Evolutionary conservation across 2,113 vertebrate species (phyloP).

Genomic region (Microtus ochrogaster): DNA sequence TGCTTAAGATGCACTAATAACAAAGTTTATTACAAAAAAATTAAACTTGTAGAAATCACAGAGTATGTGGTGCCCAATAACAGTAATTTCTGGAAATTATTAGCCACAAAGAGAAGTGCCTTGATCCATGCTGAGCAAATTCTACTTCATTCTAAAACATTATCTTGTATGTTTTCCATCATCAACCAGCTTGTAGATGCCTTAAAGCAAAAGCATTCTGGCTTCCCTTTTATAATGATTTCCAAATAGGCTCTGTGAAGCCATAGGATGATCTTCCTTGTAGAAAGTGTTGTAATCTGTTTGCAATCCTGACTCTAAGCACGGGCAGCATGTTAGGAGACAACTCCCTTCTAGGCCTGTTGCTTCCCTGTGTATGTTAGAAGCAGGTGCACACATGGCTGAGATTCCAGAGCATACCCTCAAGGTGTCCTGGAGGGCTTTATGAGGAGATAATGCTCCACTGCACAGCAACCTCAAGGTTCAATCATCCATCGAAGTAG

Average conservation of each 20-base stretch:
- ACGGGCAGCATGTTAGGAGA: not conserved
- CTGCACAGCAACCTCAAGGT: not conserved
- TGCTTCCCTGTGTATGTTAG: not conserved
- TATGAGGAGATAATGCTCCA: not conserved
- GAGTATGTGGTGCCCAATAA: not conserved
- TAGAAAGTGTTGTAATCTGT: not conserved
- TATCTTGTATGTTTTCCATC: not conserved
- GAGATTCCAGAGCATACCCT: not conserved
- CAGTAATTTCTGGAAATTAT: not conserved
- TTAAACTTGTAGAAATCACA: slow-evolving; percentile 19
- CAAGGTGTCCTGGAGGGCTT: not conserved
- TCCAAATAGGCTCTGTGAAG: not conserved
- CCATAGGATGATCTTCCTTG: not conserved
- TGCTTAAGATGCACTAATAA: not conserved
- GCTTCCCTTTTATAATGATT: not conserved
- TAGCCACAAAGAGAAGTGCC: not conserved
- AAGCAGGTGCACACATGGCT: not conserved
- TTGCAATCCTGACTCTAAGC: not conserved
- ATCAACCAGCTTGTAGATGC: not conserved
- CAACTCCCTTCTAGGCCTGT: not conserved
- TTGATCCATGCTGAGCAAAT: not conserved
- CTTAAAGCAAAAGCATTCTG: not conserved
- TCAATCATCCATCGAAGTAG: not conserved
- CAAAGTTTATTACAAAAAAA: not conserved
- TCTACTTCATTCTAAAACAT: not conserved